A percentile compares a stretch with the other conserved stretches of the same genome.
These are phyloP conservation scores for Zaprionus africanus DNA, from an alignment of 1,140 invertebrate species.

Conservation along the genomic window DNA sequence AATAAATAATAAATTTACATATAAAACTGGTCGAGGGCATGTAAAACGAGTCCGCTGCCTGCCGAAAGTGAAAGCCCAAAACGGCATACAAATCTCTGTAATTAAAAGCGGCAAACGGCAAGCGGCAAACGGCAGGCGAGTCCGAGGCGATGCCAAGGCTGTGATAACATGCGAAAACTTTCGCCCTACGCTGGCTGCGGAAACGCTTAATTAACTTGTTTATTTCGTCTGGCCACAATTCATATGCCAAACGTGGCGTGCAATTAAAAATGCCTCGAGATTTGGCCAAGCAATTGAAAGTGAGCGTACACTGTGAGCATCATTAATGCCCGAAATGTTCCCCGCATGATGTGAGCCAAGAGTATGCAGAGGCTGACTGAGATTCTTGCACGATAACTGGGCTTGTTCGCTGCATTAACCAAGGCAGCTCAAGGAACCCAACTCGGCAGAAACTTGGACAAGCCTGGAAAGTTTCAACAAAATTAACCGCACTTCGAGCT, in stretches of 20 bases:
- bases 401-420: conserved; percentile 40
- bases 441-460: conserved; percentile 50
- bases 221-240: conserved; percentile 60
- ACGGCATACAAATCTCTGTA: conserved; percentile 78
- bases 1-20: conserved; percentile 83
- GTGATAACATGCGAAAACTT: conserved; percentile 72
- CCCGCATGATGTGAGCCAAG: conserved; percentile 10
- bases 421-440: conserved; percentile 39
- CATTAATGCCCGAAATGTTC: conserved; percentile 42
- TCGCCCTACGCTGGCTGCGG: conserved; percentile 40
- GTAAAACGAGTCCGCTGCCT: conserved; percentile 20
- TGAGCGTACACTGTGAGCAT: conserved; percentile 35
- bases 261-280: conserved; percentile 55
- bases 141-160: conserved; percentile 54
- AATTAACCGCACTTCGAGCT: conserved; percentile 63
- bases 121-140: conserved; percentile 8
- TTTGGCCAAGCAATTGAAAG: conserved; percentile 52
- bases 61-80: conserved; percentile 60
- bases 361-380: conserved; percentile 20
- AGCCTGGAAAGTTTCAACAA: conserved; percentile 48
- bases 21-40: conserved; percentile 49
- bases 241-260: conserved; percentile 68
- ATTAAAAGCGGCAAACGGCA: conserved; percentile 53
- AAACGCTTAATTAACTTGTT: conserved; percentile 81
- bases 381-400: conserved; percentile 18